phyloP scores from a whole-genome alignment of 2,797 vertebrate species.

The Margarornis squamiger region DNA sequence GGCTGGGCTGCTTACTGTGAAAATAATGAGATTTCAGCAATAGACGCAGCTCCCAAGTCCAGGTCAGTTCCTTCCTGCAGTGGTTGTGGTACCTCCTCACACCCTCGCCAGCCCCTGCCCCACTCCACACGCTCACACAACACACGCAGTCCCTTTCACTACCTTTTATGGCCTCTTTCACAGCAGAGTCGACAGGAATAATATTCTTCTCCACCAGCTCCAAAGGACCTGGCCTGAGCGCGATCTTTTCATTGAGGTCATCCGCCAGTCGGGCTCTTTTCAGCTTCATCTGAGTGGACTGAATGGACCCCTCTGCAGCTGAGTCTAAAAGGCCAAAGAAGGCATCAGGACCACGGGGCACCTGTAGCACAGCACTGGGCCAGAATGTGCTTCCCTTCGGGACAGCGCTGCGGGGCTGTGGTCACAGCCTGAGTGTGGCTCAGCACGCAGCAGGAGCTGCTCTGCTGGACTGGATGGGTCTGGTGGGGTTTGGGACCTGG shows the following conservation, averaged over 20 bases:
- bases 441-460: not conserved
- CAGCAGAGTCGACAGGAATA: slow-evolving; percentile 85
- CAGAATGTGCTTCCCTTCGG: not conserved
- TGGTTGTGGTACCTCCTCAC: rapidly evolving
- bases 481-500: not conserved
- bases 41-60: not conserved
- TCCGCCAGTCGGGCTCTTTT: slow-evolving; percentile 88
- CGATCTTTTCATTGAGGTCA: slow-evolving; percentile 90
- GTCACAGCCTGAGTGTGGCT: not conserved
- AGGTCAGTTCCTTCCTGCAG: not conserved
- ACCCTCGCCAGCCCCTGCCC: not conserved
- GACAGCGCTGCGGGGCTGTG: not conserved
- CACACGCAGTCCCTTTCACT: not conserved
- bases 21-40: not conserved
- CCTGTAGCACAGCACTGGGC: no score
- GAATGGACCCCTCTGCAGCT: slow-evolving; percentile 79
- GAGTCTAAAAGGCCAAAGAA: slow-evolving; percentile 78
- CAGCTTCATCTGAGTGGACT: slow-evolving; percentile 87
- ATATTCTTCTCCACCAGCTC: slow-evolving; percentile 94
- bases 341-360: not conserved
- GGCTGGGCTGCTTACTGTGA: not conserved
- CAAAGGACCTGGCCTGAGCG: slow-evolving; percentile 88
- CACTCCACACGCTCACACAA: not conserved
- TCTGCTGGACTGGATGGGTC: not conserved
- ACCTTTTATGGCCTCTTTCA: slow-evolving; percentile 89